Evolutionary conservation across 2,113 vertebrate genomes (phyloP).

Genomic region (Taurulus bubalis): DNA sequence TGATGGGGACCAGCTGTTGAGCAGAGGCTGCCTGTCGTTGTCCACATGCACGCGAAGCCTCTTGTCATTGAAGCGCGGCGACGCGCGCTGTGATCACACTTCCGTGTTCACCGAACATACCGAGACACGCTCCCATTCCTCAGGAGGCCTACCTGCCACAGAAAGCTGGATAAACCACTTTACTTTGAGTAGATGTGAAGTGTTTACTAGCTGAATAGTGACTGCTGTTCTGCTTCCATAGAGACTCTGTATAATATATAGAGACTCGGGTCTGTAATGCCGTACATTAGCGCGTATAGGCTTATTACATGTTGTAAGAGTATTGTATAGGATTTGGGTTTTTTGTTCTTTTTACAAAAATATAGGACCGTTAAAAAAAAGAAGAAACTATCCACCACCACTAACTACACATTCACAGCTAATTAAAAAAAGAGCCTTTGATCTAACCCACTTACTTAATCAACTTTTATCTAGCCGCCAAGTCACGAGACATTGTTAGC

Average conservation of each 20-base stretch:
- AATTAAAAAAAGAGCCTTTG: no score
- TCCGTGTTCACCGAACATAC: slow-evolving; percentile 58
- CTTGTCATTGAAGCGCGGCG: slow-evolving; percentile 12
- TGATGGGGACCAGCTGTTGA: slow-evolving; percentile 24
- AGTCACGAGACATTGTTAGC: neutral
- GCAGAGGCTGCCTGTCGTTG: neutral
- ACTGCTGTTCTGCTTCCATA: slow-evolving; percentile 17
- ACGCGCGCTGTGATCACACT: slow-evolving; percentile 34
- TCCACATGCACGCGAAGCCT: slow-evolving; percentile 1
- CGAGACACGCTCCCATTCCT: slow-evolving; percentile 27
- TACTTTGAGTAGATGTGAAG: neutral
- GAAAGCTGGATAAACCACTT: no score
- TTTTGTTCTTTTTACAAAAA: no score
- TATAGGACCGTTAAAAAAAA: no score
- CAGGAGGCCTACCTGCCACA: neutral
- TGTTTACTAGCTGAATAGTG: neutral
- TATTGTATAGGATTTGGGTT: no score
- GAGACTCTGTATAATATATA: neutral
- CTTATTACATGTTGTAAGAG: no score
- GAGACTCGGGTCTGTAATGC: no score
- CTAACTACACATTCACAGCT: no score
- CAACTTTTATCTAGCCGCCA: neutral
- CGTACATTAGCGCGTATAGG: no score
- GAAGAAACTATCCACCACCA: no score
- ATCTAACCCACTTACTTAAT: neutral